Evolutionary conservation across 1,140 invertebrate genomes (phyloP), one percentile per base, ranked within the genome.

Genomic region (Drosophila eugracilis): DNA sequence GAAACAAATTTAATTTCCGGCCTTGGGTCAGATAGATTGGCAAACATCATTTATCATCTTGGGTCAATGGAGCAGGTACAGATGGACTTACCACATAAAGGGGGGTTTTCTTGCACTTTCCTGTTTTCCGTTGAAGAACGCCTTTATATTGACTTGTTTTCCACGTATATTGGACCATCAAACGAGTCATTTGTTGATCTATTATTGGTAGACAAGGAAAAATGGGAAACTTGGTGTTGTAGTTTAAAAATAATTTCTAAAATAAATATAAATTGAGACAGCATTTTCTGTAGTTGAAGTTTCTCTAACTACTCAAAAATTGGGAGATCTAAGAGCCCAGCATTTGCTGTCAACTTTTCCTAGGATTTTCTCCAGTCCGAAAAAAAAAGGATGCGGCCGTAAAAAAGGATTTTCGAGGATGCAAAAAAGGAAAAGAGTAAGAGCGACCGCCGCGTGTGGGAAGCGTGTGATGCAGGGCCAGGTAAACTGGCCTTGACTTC

Each of bases 1-100:
- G 24, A 28, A 42, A 66, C 63, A 67, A 67, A 67, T 67, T 67
- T 53, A 53, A 67, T 67, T 67, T 67, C 63, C 63, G 60, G 45
- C 10, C 28, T 4, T 5, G 60, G 63, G 36, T 42, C 37, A 52
- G 7, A 19, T 26, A 32, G 63, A 66, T 67, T 66, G 63, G 34
- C 63, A 50, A 67, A 66, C 26, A 26, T 26, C 37, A 67, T 67
- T 67, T 67, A 67, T 67, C 63, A 67, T 66, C 26, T 22, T 30
- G 17, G 30, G 22, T 24, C 49, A 34, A 52, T 37, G 21, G 19
- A 32, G 9, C 21, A 50, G 21, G 21, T 41, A 48, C 19, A 48
- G 14, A 62, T 28, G 9, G 9, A 22, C 12, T 12, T 3, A 26
- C 62, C 58, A 9, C 15, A 32, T 32, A 48, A 15, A 3, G 53